phyloP scores from a whole-genome alignment of 1,140 invertebrate species.

The Aphelenchoides besseyi region DNA sequence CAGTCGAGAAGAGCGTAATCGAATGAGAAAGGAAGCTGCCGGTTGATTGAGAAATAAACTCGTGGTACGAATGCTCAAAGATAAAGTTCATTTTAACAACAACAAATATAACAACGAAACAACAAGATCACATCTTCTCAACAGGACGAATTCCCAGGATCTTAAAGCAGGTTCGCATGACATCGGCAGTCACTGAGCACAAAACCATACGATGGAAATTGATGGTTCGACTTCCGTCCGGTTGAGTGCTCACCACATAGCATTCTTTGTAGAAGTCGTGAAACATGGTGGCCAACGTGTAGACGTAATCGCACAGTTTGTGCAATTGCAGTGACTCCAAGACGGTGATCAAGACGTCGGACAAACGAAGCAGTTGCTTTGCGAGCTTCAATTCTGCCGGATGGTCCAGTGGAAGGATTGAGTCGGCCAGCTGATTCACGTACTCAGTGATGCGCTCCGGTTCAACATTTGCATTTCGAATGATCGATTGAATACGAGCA shows the following conservation, averaged over 20 bases:
- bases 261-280: slow-evolving; percentile 96
- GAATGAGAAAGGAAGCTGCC: neutral
- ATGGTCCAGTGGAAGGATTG: slow-evolving; percentile 71
- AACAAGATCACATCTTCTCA: slow-evolving; percentile 74
- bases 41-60: neutral
- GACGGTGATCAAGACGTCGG: slow-evolving; percentile 78
- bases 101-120: neutral
- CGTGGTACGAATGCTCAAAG: neutral
- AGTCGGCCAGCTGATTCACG: slow-evolving; percentile 11
- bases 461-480: neutral
- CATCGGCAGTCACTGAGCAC: slow-evolving; percentile 82
- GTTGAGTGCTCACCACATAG: slow-evolving; percentile 85
- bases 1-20: neutral
- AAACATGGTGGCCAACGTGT: slow-evolving; percentile 85
- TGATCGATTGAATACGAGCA: slow-evolving; percentile 14
- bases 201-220: slow-evolving; percentile 82
- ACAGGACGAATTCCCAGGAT: slow-evolving; percentile 89
- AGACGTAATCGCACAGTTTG: slow-evolving; percentile 86
- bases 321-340: slow-evolving; percentile 76
- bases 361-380: slow-evolving; percentile 70
- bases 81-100: neutral
- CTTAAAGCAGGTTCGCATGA: slow-evolving; percentile 80
- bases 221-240: slow-evolving; percentile 71
- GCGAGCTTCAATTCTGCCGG: slow-evolving; percentile 90
- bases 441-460: slow-evolving; percentile 34